Evolutionary conservation across 2,888 invertebrate genomes (phyloP).

Genomic region (Rotaria socialis): DNA sequence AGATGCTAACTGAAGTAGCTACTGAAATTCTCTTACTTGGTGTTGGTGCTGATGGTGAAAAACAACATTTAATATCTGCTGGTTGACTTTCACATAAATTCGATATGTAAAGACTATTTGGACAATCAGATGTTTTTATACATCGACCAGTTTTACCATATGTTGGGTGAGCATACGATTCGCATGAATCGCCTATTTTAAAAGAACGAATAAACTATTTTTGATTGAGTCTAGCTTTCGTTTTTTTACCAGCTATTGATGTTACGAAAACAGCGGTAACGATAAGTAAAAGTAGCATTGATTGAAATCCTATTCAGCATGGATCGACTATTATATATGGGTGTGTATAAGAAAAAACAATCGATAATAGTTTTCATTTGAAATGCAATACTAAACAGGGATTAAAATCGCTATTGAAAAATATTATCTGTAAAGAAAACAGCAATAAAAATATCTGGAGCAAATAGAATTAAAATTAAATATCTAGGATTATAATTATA

Average conservation of each 20-base stretch:
- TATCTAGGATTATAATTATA: no score
- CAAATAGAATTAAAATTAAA: no score
- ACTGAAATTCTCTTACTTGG: neutral
- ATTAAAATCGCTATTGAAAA: no score
- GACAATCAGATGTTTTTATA: neutral
- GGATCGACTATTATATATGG: neutral
- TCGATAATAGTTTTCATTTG: no score
- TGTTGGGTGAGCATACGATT: neutral
- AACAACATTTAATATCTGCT: neutral
- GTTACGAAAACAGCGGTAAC: neutral
- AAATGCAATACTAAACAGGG: no score
- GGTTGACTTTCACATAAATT: constrained; percentile 21
- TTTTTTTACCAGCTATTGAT: neutral
- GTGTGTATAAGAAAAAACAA: no score
- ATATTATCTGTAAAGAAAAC: no score
- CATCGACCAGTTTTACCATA: neutral
- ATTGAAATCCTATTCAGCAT: neutral
- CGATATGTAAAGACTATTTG: neutral
- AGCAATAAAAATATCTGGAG: no score
- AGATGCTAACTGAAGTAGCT: no score
- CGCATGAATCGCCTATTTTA: neutral
- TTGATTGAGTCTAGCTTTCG: neutral
- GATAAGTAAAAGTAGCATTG: neutral
- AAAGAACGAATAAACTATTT: neutral
- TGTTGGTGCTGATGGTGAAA: neutral